Conservation (phyloP, 1,140 invertebrate species). For the Ooceraea biroi region DNA sequence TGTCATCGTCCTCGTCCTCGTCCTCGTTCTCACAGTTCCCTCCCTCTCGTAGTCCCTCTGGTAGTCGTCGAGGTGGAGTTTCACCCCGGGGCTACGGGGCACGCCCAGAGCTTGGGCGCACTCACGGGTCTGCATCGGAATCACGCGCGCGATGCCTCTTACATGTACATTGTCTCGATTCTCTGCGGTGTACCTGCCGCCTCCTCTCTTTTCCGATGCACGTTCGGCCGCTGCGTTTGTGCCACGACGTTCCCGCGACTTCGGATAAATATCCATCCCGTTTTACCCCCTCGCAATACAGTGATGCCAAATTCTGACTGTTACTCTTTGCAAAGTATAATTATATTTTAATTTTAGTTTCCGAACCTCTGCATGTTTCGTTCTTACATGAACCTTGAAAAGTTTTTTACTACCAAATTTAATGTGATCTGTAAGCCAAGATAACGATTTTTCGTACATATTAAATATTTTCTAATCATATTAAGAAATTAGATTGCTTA, state of each 20-base stretch:
- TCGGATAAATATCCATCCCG: slow-evolving; percentile 44
- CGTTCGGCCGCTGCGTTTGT: slow-evolving; percentile 9
- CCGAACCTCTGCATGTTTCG: too few relatives aligned
- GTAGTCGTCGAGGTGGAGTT: slow-evolving; percentile 26
- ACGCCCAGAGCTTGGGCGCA: slow-evolving; percentile 8
- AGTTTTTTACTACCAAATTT: too few relatives aligned
- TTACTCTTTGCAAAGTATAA: too few relatives aligned
- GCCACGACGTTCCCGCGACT: slow-evolving; percentile 22
- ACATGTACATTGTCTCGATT: too few relatives aligned
- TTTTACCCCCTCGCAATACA: background rate
- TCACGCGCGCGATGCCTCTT: slow-evolving; percentile 16
- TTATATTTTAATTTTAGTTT: too few relatives aligned
- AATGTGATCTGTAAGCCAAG: too few relatives aligned
- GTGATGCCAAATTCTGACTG: too few relatives aligned
- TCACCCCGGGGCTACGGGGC: slow-evolving; percentile 26
- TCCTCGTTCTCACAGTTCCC: background rate
- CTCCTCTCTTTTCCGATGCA: background rate
- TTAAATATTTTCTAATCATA: too few relatives aligned
- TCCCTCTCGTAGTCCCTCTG: slow-evolving; percentile 12
- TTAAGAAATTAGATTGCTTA: too few relatives aligned
- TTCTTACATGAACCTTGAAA: too few relatives aligned
- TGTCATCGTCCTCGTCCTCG: slow-evolving; percentile 53
- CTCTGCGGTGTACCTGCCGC: too few relatives aligned
- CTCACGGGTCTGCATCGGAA: slow-evolving; percentile 57
- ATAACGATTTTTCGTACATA: too few relatives aligned